Conservation (phyloP, 53 echinoderm and acorn worm species). For the Antedon mediterranea region DNA sequence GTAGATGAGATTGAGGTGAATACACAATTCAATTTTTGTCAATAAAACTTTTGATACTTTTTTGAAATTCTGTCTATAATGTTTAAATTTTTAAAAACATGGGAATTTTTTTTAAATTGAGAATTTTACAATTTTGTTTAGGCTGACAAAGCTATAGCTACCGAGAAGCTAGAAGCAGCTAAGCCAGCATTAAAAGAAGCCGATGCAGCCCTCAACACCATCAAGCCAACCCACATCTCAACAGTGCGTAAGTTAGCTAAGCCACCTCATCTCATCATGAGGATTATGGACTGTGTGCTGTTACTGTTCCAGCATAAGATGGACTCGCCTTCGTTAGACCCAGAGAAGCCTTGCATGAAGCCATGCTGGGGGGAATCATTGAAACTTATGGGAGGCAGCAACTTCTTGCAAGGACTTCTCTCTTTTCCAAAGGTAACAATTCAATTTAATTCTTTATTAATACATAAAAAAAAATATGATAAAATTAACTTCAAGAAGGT, state of each 20-base stretch:
- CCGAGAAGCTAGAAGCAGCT: slow-evolving; percentile 79
- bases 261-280: slow-evolving; percentile 98
- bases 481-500: too few species aligned
- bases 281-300: slow-evolving; percentile 95
- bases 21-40: not conserved
- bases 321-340: slow-evolving; percentile 41
- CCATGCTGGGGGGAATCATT: slow-evolving; percentile 76
- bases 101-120: too few species aligned
- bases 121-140: slow-evolving; percentile 12
- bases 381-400: slow-evolving; percentile 71
- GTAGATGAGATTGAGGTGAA: slow-evolving; percentile 97
- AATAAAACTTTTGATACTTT: too few species aligned
- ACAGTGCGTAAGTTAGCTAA: slow-evolving; percentile 98
- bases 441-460: too few species aligned
- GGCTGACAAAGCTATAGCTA: slow-evolving; percentile 71
- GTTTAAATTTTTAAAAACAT: too few species aligned
- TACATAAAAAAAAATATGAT: too few species aligned
- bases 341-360: slow-evolving; percentile 82
- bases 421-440: slow-evolving; percentile 78
- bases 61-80: too few species aligned
- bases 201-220: slow-evolving; percentile 83
- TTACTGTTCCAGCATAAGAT: slow-evolving; percentile 78
- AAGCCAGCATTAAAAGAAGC: slow-evolving; percentile 78
- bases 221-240: slow-evolving; percentile 91
- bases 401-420: slow-evolving; percentile 58